Conservation (phyloP, 2,113 vertebrate genomes). For the Orientallactaga bullata region DNA sequence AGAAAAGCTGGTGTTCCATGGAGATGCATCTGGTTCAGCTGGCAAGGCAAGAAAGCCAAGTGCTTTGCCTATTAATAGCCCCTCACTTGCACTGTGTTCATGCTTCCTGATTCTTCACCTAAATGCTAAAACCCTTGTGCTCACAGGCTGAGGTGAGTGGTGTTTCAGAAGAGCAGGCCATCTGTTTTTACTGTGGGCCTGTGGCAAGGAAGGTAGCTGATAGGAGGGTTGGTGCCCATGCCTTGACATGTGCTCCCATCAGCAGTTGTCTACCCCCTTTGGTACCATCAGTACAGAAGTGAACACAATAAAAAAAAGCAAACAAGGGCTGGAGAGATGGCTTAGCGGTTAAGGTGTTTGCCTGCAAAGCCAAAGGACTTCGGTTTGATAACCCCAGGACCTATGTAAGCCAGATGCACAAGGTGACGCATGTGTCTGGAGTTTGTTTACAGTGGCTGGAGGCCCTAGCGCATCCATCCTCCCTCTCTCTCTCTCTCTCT, state of each 20-base stretch:
- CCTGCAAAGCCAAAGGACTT: no score
- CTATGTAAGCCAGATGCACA: no score
- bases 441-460: no score
- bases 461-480: no score
- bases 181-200: neutral
- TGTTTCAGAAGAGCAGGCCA: no score
- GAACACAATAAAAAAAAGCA: neutral
- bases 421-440: no score
- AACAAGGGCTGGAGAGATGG: neutral
- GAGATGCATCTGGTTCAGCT: conserved; percentile 8
- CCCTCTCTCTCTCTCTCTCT: no score
- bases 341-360: no score
- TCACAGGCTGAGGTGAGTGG: neutral
- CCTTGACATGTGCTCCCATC: neutral
- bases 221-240: neutral
- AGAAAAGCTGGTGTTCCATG: conserved; percentile 23
- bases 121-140: neutral
- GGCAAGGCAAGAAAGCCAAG: neutral
- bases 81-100: neutral
- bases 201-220: neutral
- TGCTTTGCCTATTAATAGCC: neutral
- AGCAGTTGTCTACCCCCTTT: neutral
- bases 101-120: neutral
- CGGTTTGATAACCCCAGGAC: no score
- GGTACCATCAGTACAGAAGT: neutral